phyloP scores from a whole-genome alignment of 2,888 invertebrate species.

The Rhorus exstirpatorius region DNA sequence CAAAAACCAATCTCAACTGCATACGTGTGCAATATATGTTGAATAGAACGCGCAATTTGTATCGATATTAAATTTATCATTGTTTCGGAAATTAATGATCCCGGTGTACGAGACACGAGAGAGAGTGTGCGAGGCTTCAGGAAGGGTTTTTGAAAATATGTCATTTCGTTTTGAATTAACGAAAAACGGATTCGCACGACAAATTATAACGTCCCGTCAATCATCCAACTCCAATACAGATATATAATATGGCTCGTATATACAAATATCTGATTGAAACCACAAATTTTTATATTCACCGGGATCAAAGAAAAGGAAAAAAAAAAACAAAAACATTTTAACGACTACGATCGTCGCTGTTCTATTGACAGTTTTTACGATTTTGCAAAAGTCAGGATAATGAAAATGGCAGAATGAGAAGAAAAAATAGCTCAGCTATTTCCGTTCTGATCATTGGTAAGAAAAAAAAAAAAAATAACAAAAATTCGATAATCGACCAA shows the following conservation, averaged over 20 bases:
- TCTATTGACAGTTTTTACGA: too few relatives aligned
- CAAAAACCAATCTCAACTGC: neutral
- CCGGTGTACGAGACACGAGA: neutral
- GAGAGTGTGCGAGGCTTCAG: too few relatives aligned
- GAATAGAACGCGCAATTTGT: neutral
- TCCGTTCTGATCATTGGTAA: too few relatives aligned
- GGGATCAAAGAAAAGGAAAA: too few relatives aligned
- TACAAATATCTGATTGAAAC: too few relatives aligned
- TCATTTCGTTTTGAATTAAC: conserved; percentile 2
- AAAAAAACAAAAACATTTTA: too few relatives aligned
- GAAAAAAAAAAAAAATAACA: conserved; percentile 13
- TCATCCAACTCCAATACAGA: neutral
- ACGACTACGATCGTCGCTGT: too few relatives aligned
- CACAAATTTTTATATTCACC: too few relatives aligned
- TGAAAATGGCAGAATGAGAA: too few relatives aligned
- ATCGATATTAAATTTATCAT: neutral
- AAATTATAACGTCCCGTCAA: conserved; percentile 2
- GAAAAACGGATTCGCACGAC: neutral
- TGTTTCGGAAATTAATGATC: neutral
- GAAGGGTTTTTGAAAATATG: too few relatives aligned
- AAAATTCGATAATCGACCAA: neutral
- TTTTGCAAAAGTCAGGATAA: too few relatives aligned
- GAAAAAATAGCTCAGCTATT: too few relatives aligned
- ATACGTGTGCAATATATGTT: neutral
- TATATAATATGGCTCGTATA: neutral